Conservation (phyloP, 2,888 invertebrate species). For the Polydrusus tereticollis region DNA sequence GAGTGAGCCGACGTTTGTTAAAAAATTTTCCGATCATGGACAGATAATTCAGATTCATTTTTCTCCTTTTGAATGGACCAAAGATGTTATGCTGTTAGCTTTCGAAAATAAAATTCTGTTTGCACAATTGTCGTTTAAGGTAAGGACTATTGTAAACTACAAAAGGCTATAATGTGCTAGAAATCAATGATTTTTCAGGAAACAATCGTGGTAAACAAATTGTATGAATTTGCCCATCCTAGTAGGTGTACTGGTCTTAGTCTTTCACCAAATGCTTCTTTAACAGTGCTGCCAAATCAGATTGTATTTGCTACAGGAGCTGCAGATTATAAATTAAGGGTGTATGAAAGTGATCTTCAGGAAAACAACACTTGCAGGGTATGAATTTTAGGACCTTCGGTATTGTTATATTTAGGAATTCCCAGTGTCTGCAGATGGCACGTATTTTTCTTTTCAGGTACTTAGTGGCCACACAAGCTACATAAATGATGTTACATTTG, state of each 20-base stretch:
- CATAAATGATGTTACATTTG: slow-evolving; percentile 78
- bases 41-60: slow-evolving; percentile 72
- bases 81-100: slow-evolving; percentile 74
- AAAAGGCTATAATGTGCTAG: background rate
- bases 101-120: slow-evolving; percentile 72
- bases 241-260: slow-evolving; percentile 71
- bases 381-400: slow-evolving; percentile 35
- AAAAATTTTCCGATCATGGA: slow-evolving; percentile 68
- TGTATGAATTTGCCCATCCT: slow-evolving; percentile 72
- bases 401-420: too few relatives aligned
- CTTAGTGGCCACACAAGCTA: slow-evolving; percentile 76
- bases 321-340: slow-evolving; percentile 70
- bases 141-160: slow-evolving; percentile 57
- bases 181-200: slow-evolving; percentile 61
- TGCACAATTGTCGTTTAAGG: slow-evolving; percentile 72
- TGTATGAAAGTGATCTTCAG: slow-evolving; percentile 71
- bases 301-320: slow-evolving; percentile 71
- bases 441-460: slow-evolving; percentile 67
- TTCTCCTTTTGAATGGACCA: slow-evolving; percentile 76
- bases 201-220: slow-evolving; percentile 69
- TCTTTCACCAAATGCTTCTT: slow-evolving; percentile 75
- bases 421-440: too few relatives aligned
- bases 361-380: slow-evolving; percentile 69
- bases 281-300: slow-evolving; percentile 72
- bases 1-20: slow-evolving; percentile 61